Percentiles rank a stretch among this genome's conserved stretches.
Conservation (phyloP, 2,888 invertebrate species). For the Dioctria rufipes region DNA sequence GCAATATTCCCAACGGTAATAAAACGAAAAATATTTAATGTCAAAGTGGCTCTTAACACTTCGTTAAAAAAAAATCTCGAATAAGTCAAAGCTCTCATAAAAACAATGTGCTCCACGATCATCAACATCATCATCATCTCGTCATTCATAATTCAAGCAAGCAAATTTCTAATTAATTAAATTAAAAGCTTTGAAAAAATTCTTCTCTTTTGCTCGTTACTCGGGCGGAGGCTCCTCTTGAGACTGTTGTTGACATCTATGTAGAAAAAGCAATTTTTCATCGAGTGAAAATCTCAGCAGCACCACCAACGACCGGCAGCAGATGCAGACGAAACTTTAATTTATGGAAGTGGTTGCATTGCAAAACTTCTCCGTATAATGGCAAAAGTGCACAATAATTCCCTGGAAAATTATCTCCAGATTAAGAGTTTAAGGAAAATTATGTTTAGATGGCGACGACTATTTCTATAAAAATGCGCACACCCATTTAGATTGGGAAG, state of each 20-base stretch:
- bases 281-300: conserved; percentile 16
- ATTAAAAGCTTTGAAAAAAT: conserved; percentile 37
- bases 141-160: neutral
- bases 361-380: neutral
- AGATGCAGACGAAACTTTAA: neutral
- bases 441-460: neutral
- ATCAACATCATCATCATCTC: neutral
- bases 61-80: conserved; percentile 3
- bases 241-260: conserved; percentile 14
- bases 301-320: too few relatives aligned
- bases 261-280: conserved; percentile 30
- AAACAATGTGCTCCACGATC: conserved; percentile 24
- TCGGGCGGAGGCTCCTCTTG: conserved; percentile 10
- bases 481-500: too few relatives aligned
- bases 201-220: neutral
- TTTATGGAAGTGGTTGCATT: neutral
- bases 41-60: conserved; percentile 24
- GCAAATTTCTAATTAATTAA: conserved; percentile 34
- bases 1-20: too few relatives aligned
- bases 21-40: neutral
- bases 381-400: conserved; percentile 13
- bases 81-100: conserved; percentile 1
- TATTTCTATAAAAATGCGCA: neutral
- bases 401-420: conserved; percentile 4
- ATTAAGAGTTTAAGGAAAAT: conserved; percentile 11